These are phyloP conservation scores for Phoxinus dragarum DNA, from an alignment of 2,797 vertebrate genomes.

Conservation along the genomic window DNA sequence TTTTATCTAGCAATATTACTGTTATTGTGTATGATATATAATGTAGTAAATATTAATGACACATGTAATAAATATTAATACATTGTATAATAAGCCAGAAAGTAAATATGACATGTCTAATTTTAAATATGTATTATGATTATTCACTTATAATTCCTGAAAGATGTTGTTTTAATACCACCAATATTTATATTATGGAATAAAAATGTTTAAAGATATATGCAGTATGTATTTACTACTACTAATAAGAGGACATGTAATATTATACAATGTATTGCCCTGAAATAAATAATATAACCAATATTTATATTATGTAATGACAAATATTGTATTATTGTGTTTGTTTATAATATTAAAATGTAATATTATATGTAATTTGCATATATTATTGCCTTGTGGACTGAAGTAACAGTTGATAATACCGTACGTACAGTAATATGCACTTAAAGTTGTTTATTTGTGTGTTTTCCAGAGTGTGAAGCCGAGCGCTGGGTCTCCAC, in stretches of 20 bases:
- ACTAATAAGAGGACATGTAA: background rate
- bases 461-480: constrained; percentile 14
- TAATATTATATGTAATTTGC: background rate
- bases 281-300: background rate
- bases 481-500: constrained; percentile 27
- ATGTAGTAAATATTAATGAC: too few species aligned
- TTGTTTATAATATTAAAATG: background rate
- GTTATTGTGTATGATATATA: too few species aligned
- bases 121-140: too few species aligned
- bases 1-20: too few species aligned
- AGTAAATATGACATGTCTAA: too few species aligned
- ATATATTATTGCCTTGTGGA: background rate
- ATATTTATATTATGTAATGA: background rate
- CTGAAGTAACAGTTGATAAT: background rate
- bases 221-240: background rate
- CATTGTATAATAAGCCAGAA: too few species aligned
- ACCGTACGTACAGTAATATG: too few species aligned
- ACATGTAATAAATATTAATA: too few species aligned
- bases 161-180: background rate
- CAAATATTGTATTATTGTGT: background rate
- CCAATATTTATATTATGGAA: background rate
- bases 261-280: background rate
- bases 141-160: too few species aligned
- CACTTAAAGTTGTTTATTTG: background rate
- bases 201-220: background rate